Percentiles rank a stretch among this genome's conserved stretches.
Conservation (phyloP, 2,797 vertebrate species). For the Danio albolineatus region DNA sequence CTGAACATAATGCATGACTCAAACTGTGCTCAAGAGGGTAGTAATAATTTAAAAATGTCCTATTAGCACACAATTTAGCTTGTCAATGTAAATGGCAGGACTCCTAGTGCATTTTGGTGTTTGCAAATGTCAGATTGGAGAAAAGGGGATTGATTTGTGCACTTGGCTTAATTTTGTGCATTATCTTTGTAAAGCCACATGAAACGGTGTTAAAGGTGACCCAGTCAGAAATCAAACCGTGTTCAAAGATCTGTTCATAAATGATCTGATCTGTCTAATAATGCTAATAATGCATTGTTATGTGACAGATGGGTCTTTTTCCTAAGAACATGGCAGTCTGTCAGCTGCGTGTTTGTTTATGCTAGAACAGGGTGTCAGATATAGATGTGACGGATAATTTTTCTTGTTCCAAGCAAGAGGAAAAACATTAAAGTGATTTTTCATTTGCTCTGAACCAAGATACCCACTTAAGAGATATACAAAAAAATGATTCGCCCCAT, state of each 20-base stretch:
- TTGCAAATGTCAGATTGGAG: constrained; percentile 6
- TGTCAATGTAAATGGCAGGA: constrained; percentile 12
- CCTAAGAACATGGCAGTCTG: constrained; percentile 16
- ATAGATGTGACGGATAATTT: neutral
- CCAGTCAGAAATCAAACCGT: neutral
- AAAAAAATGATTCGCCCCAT: neutral
- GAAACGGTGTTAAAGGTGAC: neutral
- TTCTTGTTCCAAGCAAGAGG: neutral
- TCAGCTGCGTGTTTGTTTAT: neutral
- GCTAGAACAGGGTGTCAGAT: neutral
- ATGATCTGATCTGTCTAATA: constrained; percentile 11
- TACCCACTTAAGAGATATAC: neutral
- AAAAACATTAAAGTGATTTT: neutral
- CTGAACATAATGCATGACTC: constrained; percentile 18
- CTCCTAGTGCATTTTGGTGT: neutral
- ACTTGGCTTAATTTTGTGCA: constrained; percentile 1
- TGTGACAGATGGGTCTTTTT: constrained; percentile 46
- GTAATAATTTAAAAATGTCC: neutral
- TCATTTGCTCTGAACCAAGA: neutral
- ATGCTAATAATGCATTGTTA: constrained; percentile 20
- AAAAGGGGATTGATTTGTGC: neutral
- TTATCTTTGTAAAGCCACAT: neutral
- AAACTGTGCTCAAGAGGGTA: neutral
- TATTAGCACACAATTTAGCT: neutral
- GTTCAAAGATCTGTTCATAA: constrained; percentile 6